These are phyloP conservation scores for Plusia festucae DNA, from an alignment of 2,888 invertebrate species.

Conservation along the genomic window DNA sequence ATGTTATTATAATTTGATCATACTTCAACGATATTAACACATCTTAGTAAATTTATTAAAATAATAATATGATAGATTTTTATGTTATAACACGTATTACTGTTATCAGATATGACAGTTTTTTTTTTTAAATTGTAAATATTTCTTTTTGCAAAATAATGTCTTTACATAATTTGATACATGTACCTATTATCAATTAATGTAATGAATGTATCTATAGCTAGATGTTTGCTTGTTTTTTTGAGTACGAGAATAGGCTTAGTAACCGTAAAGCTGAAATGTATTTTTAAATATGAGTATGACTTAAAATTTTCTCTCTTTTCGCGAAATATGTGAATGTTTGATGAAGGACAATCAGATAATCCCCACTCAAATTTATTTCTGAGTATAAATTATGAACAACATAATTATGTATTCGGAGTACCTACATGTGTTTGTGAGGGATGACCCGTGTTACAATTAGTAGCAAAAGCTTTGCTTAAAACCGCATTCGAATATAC, in stretches of 20 bases:
- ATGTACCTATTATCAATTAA: too few species aligned
- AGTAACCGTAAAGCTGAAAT: not conserved
- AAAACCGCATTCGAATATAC: constrained; percentile 5
- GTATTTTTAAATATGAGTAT: constrained; percentile 4
- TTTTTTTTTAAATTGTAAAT: too few species aligned
- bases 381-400: not conserved
- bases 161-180: not conserved
- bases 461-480: not conserved
- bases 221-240: not conserved
- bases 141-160: too few species aligned
- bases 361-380: not conserved
- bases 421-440: not conserved
- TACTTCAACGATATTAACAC: not conserved
- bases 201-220: not conserved
- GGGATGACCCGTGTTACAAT: constrained; percentile 7
- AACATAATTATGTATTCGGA: not conserved
- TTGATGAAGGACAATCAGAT: constrained; percentile 1
- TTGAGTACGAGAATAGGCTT: not conserved
- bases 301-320: constrained; percentile 1
- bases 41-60: too few species aligned
- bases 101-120: too few species aligned
- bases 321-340: not conserved
- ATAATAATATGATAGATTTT: too few species aligned
- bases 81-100: too few species aligned
- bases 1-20: not conserved